A percentile compares a stretch with the other conserved stretches of the same genome.
Evolutionary conservation across 2,113 vertebrate species (phyloP).

Genomic region (Morone chrysops): DNA sequence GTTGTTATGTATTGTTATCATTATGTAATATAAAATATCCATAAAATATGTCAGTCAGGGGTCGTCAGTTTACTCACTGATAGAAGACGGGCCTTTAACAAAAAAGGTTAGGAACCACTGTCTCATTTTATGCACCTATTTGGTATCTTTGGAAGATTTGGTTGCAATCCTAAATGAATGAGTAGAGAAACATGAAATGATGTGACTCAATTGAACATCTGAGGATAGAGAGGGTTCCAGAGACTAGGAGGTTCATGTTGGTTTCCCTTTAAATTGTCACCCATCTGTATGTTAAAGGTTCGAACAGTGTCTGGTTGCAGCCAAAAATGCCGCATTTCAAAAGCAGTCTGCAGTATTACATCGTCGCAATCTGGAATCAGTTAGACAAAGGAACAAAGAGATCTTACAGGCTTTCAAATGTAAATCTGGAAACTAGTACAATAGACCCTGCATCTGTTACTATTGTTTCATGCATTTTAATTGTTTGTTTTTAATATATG

Average conservation of each 20-base stretch:
- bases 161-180: not conserved
- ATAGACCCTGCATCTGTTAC: conserved; percentile 1
- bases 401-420: not conserved
- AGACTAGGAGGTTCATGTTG: no score
- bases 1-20: no score
- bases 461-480: not conserved
- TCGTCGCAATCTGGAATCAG: not conserved
- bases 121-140: not conserved
- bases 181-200: no score
- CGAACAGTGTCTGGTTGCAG: not conserved
- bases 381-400: conserved; percentile 4
- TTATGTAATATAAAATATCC: no score
- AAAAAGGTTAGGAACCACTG: no score
- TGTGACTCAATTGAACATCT: no score
- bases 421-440: not conserved
- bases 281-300: not conserved
- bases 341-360: not conserved
- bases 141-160: not conserved
- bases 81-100: no score
- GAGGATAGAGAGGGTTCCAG: no score
- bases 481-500: not conserved
- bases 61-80: no score
- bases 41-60: no score
- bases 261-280: no score
- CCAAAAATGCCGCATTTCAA: not conserved